These are phyloP conservation scores for Halichoeres trimaculatus DNA, from an alignment of 2,113 vertebrate genomes.

Conservation along the genomic window DNA sequence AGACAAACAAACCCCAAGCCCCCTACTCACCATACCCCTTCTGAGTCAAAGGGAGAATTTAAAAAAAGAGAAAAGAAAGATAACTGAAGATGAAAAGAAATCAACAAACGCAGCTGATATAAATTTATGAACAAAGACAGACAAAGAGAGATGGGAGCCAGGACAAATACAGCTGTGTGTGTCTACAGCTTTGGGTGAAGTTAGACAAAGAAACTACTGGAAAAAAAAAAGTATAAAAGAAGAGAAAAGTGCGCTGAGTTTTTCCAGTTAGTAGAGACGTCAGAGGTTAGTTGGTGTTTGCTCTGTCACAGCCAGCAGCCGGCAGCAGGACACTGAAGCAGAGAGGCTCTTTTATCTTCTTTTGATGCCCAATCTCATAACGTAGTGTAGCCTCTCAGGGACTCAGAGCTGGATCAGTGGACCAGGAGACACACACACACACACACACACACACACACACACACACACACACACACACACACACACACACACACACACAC, in stretches of 20 bases:
- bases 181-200: constrained; percentile 2
- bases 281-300: constrained; percentile 7
- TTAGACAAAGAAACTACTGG: not conserved
- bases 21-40: not conserved
- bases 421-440: constrained; percentile 34
- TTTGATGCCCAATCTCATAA: constrained; percentile 57
- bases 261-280: constrained; percentile 47
- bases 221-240: not conserved
- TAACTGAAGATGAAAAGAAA: not conserved
- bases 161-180: constrained; percentile 2
- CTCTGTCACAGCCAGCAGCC: constrained; percentile 34
- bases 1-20: constrained; percentile 16
- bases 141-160: not conserved
- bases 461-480: too few relatives aligned
- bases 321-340: constrained; percentile 50
- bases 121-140: not conserved
- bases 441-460: constrained; percentile 3
- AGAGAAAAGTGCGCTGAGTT: not conserved
- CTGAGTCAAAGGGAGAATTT: constrained; percentile 22
- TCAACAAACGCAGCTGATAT: constrained; percentile 1
- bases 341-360: constrained; percentile 65
- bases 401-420: constrained; percentile 48
- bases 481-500: too few relatives aligned
- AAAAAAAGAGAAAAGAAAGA: not conserved
- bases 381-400: constrained; percentile 33